phyloP scores from a whole-genome alignment of 2,113 vertebrate species.

The Bujurquina vittata region DNA sequence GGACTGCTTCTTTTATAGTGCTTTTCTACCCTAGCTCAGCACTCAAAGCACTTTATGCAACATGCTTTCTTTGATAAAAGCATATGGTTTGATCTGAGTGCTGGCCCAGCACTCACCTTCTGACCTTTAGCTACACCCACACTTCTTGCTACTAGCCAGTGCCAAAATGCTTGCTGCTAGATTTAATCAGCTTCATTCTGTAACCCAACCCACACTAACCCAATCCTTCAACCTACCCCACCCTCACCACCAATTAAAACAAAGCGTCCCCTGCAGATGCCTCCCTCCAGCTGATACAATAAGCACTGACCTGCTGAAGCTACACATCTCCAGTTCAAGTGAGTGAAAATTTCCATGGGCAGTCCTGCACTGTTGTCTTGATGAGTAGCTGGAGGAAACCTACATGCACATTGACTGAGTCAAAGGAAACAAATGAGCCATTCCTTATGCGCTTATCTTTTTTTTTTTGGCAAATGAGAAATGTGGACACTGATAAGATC shows the following conservation, averaged over 20 bases:
- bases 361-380: not conserved
- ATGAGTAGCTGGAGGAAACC: constrained; percentile 27
- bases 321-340: constrained; percentile 34
- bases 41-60: no score
- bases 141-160: not conserved
- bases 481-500: not conserved
- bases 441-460: not conserved
- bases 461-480: not conserved
- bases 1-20: no score
- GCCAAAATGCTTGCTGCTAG: constrained; percentile 20
- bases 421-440: constrained; percentile 23
- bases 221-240: not conserved
- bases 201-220: not conserved
- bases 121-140: constrained; percentile 21
- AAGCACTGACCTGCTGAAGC: constrained; percentile 33
- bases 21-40: no score
- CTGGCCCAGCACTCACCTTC: constrained; percentile 11
- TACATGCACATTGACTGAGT: not conserved
- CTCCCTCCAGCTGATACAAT: not conserved
- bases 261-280: not conserved
- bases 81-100: not conserved
- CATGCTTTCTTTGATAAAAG: not conserved
- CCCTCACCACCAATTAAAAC: not conserved
- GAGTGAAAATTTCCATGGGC: constrained; percentile 35
- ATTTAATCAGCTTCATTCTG: not conserved